Base-by-base conservation (phyloP, 2,888 invertebrate genomes). In the Lagria hirta region DNA sequence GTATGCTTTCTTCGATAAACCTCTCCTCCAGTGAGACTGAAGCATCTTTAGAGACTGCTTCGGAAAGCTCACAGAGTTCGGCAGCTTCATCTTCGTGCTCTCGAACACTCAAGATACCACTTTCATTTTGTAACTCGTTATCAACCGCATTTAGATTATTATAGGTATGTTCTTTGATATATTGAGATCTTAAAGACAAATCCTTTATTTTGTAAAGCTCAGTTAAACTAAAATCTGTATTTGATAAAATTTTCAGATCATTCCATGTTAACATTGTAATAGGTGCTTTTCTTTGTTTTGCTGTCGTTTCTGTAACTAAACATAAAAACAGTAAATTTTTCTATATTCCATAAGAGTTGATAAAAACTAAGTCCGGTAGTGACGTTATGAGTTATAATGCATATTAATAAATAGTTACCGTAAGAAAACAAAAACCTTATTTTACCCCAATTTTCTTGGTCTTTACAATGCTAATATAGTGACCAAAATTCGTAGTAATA, bases 231-330 rank as follows among this genome's bases (percentile, higher is more conserved):
- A 27, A 76, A 65, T 67, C 80, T 71, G 52, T 78, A 65, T 51
- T 50, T 1, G 84, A 79, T 40, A 88, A 74, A 49, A 81, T 74
- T 7, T 84, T 80, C 3, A 88, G 66, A 60, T 86, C 82, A 35
- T 77, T 74, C 3, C 84, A 79, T 57, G 77, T 81, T 17, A 88
- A 68, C 57, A 82, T 85, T 52, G 78, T 79, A 6, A 88, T 79
- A 10, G 79, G 75, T 1, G 87, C 82, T 64, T 80, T 83, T 10
- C 78, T 79, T 70, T 85, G 82, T 33, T 73, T 82, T 62, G 82
- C 80, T 3, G 75, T 75, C 37, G 74, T 72, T 28, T 80, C 73
- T 17, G 81, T 82, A 41, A 88, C 88, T 44, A 17, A 6, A 33
- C 8, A 6, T n/a, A 4, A 15, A 34, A 23, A n/a, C n/a, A n/a